Percentiles rank a stretch among this genome's conserved stretches.
Conservation (phyloP, 1,140 invertebrate genomes). For the Luehdorfia chinensis region DNA sequence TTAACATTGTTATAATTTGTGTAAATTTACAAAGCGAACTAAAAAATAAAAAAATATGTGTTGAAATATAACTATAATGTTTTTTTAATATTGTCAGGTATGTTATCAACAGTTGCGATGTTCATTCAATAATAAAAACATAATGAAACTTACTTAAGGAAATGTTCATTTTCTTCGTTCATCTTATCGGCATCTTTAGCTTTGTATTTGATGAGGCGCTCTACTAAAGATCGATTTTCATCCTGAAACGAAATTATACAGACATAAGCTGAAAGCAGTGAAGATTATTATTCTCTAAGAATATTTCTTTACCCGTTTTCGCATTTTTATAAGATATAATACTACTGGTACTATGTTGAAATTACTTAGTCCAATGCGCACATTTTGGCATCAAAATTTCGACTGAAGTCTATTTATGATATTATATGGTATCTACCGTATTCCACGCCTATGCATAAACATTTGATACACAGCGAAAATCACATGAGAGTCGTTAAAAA, state of each 20-base stretch:
- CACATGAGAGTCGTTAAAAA: conserved; percentile 56
- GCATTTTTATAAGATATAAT: conserved; percentile 14
- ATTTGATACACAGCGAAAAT: conserved; percentile 54
- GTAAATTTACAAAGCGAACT: too few relatives aligned
- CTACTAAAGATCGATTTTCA: conserved; percentile 92
- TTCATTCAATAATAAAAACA: conserved; percentile 22
- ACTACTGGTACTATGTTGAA: background rate
- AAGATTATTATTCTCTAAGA: too few relatives aligned
- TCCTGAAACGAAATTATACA: conserved; percentile 80
- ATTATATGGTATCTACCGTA: conserved; percentile 39
- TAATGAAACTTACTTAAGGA: conserved; percentile 84
- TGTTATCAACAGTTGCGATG: conserved; percentile 16
- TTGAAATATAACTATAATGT: too few relatives aligned
- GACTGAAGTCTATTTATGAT: conserved; percentile 46
- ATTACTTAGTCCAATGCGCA: conserved; percentile 12
- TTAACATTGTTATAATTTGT: too few relatives aligned
- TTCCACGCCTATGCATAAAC: conserved; percentile 33
- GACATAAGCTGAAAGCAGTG: too few relatives aligned
- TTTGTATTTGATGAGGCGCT: conserved; percentile 93
- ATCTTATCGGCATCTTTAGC: conserved; percentile 95
- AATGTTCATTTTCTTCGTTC: conserved; percentile 96
- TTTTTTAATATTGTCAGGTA: conserved; percentile 9
- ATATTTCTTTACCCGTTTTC: conserved; percentile 22
- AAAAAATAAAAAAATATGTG: too few relatives aligned
- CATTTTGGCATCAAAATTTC: conserved; percentile 38